These are phyloP conservation scores for Periophthalmus modestus DNA, from an alignment of 2,113 vertebrate species.

Conservation along the genomic window DNA sequence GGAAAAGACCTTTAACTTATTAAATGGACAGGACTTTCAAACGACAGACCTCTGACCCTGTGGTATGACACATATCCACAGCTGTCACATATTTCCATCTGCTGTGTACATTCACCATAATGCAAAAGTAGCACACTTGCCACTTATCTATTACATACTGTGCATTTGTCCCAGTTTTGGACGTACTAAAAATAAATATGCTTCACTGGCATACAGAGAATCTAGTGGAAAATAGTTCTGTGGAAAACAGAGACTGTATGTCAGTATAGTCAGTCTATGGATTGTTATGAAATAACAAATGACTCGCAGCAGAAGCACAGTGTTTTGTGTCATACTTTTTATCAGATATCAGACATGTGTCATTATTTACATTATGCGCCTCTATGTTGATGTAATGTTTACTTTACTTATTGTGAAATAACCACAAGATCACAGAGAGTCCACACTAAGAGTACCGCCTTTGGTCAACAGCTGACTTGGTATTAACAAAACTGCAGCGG, in stretches of 20 bases:
- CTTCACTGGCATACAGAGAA: neutral
- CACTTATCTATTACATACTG: neutral
- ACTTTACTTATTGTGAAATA: constrained; percentile 4
- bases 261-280: neutral
- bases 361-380: neutral
- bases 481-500: neutral
- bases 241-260: neutral
- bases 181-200: neutral
- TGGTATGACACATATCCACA: constrained; percentile 1
- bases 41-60: neutral
- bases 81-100: constrained; percentile 13
- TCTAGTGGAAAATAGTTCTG: neutral
- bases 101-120: neutral
- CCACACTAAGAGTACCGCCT: neutral
- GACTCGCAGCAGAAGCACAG: neutral
- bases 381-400: neutral
- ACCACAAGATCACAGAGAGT: neutral
- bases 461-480: neutral
- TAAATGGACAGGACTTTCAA: constrained; percentile 26
- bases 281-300: neutral
- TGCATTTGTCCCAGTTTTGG: constrained; percentile 1
- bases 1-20: constrained; percentile 11
- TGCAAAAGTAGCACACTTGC: constrained; percentile 6
- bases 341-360: neutral
- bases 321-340: neutral